Evolutionary conservation across 1,140 invertebrate genomes (phyloP), one percentile per base, ranked within the genome.

Genomic region (Caenorhabditis remanei): DNA sequence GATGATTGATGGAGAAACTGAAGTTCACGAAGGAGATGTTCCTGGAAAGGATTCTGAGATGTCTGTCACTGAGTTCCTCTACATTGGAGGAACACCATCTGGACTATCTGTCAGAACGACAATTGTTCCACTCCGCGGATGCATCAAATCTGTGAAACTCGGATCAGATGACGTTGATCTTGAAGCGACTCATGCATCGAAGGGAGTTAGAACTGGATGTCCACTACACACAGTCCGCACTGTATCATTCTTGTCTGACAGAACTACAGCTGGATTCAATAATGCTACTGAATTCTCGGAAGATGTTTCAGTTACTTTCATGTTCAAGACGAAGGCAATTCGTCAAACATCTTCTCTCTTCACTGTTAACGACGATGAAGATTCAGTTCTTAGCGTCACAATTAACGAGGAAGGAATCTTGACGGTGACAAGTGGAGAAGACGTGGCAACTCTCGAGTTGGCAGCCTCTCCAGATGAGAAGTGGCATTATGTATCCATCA

Each of bases 401-500:
- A 84, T 97, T 32, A 91, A 94, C 0, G 94, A 96, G 84, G 96
- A 96, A 24, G 93, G 94, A 43, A 92, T 97, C 0, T 94, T 95
- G 0, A 94, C 97, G 16, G 94, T 95, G 6, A 92, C 90, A 4
- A 90, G 90, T 84, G 92, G 93, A 24, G 93, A 89, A 86, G 87
- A 58, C 89, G 90, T 21, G 85, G 83, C 85, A 6, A 75, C 92
- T 32, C 88, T 89, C 46, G 94, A 94, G 87, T 91, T 96, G 24
- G 94, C 93, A 32, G 93, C 94, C n/a, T 85, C 88, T 95, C 0
- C 94, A 91, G 97, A 99, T 93, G 96, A 95, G 50, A 94, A 96
- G 85, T 98, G 97, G 96, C 97, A 99, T 93, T 96, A 96, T 8
- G 95, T 98, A 0, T 96, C 96, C 0, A 95, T 96, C 0, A 96